Evolutionary conservation across 2,888 invertebrate species (phyloP), one percentile per base, ranked within the genome.

Genomic region (Sialis fuliginosa): DNA sequence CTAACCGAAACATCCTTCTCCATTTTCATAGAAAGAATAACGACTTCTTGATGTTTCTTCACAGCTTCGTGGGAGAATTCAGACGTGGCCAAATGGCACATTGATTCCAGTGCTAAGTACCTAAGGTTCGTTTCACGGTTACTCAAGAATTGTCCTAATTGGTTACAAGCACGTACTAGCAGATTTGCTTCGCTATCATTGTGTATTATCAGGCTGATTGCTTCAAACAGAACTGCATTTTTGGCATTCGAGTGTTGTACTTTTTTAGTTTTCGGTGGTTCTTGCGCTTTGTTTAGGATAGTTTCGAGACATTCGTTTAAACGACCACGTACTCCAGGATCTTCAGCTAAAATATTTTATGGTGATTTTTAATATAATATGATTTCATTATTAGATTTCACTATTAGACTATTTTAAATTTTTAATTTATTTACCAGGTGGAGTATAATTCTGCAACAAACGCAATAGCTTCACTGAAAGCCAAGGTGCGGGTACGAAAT

Each of bases 401-500:
- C 4, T 22, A 22, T 22, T 2, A 4, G 4, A 22, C 22, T 4
- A 22, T 4, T 22, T 2, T 22, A 2, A 22, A 4, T 22, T 22
- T 22, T 22, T 22, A 22, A 22, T 22, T 22, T 22, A 22, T 22
- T 22, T 22, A 81, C 81, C 81, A 57, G 97, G 96, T 13, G 97
- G 96, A 52, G 95, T 95, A 61, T 98, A 99, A 65, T 98, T 97
- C 68, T 99, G 98, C 53, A 98, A 71, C 51, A 99, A 74, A 56
- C 97, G 78, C 52, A 98, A 70, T 48, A 99, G 70, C 68, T 99
- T 99, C 12, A 99, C 96, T 49, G 96, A 97, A 34, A 99, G 76
- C 98, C 98, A 99, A 10, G 98, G 98, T n/a, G 97, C 98, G 55
- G 98, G 97, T 51, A 99, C 97, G 74, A 99, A 99, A 65, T 98